These are phyloP conservation scores for Chaenodraco wilsoni DNA, from an alignment of 2,797 vertebrate genomes.

Conservation along the genomic window DNA sequence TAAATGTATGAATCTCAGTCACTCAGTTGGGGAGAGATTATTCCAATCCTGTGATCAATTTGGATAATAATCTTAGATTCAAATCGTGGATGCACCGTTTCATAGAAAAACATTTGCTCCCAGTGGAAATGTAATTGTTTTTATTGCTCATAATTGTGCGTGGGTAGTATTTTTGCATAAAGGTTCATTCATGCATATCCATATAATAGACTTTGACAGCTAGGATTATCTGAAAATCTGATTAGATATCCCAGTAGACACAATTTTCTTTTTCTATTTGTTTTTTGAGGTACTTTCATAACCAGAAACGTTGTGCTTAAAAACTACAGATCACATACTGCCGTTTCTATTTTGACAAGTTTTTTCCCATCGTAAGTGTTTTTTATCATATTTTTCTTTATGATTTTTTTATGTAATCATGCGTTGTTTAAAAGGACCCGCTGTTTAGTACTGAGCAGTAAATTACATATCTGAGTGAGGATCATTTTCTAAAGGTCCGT, in stretches of 20 bases:
- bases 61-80: not conserved
- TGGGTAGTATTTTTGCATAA: constrained; percentile 11
- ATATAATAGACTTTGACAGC: constrained; percentile 19
- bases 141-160: constrained; percentile 18
- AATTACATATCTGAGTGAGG: constrained; percentile 39
- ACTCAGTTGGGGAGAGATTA: not conserved
- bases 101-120: not conserved
- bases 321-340: not conserved
- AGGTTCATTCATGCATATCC: constrained; percentile 3
- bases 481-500: constrained; percentile 52
- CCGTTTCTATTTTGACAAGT: not conserved
- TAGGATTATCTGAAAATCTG: constrained; percentile 3
- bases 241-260: not conserved
- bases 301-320: not conserved
- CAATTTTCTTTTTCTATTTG: not conserved
- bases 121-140: not conserved
- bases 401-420: constrained; percentile 3
- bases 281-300: not conserved
- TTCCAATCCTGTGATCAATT: not conserved
- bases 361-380: not conserved
- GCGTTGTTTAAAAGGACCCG: constrained; percentile 13
- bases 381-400: not conserved
- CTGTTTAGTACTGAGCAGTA: constrained; percentile 7
- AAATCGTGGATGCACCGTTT: constrained; percentile 1
- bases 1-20: not conserved